Conservation (phyloP, 2,888 invertebrate species). For the Lithophane ornitopus region DNA sequence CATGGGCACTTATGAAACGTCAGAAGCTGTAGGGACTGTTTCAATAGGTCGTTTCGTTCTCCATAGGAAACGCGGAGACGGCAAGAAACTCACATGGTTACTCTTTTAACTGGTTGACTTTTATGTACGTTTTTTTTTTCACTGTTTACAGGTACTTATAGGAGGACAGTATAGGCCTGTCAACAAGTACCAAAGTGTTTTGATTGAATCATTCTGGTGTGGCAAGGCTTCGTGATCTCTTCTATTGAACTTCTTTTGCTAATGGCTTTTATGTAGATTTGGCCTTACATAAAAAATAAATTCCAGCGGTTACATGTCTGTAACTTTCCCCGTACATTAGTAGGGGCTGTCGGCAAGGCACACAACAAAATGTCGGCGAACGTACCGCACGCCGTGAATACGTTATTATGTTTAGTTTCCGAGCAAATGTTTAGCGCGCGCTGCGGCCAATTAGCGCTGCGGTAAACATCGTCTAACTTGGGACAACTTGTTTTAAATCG, state of each 20-base stretch:
- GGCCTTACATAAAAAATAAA: conserved; percentile 7
- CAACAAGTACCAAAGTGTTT: neutral
- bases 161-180: no score
- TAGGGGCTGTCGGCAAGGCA: conserved; percentile 52
- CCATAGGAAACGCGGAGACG: no score
- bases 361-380: conserved; percentile 67
- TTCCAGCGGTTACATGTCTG: neutral
- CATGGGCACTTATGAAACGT: no score
- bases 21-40: no score
- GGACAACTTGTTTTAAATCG: conserved; percentile 26
- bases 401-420: conserved; percentile 74
- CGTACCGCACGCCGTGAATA: conserved; percentile 74
- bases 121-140: no score
- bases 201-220: neutral
- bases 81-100: no score
- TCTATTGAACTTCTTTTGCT: neutral
- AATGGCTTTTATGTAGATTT: neutral
- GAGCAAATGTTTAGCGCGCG: conserved; percentile 76
- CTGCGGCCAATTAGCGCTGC: conserved; percentile 71
- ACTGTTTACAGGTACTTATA: no score
- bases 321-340: conserved; percentile 29
- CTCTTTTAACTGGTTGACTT: no score
- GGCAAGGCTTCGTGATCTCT: no score
- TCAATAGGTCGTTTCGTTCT: no score
- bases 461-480: conserved; percentile 61